Percentiles rank a stretch among this genome's conserved stretches.
These are phyloP conservation scores for Stegophylla sp. DNA, from an alignment of 2,888 invertebrate genomes.

Conservation along the genomic window DNA sequence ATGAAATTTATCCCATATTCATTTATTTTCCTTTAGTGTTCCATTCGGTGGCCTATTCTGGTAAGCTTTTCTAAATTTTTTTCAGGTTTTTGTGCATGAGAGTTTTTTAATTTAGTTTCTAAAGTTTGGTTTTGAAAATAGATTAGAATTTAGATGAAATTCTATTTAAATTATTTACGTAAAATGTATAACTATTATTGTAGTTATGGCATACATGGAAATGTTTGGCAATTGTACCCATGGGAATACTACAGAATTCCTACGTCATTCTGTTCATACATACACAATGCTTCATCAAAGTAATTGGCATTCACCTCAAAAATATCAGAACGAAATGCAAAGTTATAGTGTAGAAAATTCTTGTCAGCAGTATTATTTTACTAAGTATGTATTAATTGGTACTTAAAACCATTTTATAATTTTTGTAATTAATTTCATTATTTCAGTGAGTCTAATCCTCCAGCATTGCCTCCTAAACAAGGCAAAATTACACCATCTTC, in stretches of 20 bases:
- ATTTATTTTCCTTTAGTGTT: conserved; percentile 67
- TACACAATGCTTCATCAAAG: conserved; percentile 65
- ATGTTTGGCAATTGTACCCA: conserved; percentile 91
- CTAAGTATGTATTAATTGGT: conserved; percentile 15
- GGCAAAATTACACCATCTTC: conserved; percentile 29
- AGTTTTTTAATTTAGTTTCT: conserved; percentile 38
- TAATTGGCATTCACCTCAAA: conserved; percentile 59
- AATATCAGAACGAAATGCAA: conserved; percentile 49
- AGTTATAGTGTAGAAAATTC: conserved; percentile 54
- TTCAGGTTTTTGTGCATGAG: conserved; percentile 47
- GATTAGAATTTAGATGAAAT: too few relatives aligned
- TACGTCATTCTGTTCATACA: conserved; percentile 86
- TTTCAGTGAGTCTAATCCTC: conserved; percentile 43
- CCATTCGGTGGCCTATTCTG: conserved; percentile 95
- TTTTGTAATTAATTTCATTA: not conserved
- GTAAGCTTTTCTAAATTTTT: conserved; percentile 72
- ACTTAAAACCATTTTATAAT: not conserved
- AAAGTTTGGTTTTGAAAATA: not conserved
- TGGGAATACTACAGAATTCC: conserved; percentile 74
- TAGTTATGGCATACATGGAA: conserved; percentile 96
- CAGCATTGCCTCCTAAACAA: conserved; percentile 51
- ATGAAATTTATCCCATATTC: not conserved
- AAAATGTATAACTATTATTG: conserved; percentile 48
- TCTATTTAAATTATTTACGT: not conserved
- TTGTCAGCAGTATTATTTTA: conserved; percentile 51